These are phyloP conservation scores for Anhinga rufa DNA, from an alignment of 2,113 vertebrate genomes.

Conservation along the genomic window DNA sequence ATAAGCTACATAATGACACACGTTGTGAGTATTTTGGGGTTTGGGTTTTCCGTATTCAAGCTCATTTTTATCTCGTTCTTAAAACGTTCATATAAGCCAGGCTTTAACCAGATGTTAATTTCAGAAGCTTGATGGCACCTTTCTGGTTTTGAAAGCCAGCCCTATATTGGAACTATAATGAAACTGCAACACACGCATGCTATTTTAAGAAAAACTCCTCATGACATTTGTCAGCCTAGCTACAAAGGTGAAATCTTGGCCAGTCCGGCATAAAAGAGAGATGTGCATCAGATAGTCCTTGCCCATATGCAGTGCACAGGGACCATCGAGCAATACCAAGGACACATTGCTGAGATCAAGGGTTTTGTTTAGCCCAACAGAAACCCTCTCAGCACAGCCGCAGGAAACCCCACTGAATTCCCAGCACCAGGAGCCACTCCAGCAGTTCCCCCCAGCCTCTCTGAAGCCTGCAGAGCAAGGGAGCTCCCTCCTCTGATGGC, in stretches of 20 bases:
- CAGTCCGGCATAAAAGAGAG: neutral
- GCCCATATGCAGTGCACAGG: neutral
- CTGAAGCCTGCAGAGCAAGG: neutral
- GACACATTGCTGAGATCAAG: neutral
- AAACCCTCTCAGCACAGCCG: neutral
- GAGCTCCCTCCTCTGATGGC: neutral
- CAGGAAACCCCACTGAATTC: neutral
- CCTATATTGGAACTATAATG: neutral
- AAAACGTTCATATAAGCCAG: neutral
- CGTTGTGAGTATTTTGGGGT: neutral
- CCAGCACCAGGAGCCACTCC: neutral
- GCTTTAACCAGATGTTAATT: neutral
- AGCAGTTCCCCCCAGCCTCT: neutral
- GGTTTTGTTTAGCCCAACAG: neutral
- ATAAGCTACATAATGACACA: neutral
- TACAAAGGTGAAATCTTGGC: neutral
- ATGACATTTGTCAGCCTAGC: neutral
- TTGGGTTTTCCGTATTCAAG: neutral
- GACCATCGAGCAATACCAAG: neutral
- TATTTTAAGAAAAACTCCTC: neutral
- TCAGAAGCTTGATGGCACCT: neutral
- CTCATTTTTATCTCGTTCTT: neutral
- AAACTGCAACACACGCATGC: neutral
- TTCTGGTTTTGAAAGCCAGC: neutral
- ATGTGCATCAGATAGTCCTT: accelerated